These are phyloP conservation scores for Drosophila paranaensis DNA, from an alignment of 2,888 invertebrate genomes.

Conservation along the genomic window DNA sequence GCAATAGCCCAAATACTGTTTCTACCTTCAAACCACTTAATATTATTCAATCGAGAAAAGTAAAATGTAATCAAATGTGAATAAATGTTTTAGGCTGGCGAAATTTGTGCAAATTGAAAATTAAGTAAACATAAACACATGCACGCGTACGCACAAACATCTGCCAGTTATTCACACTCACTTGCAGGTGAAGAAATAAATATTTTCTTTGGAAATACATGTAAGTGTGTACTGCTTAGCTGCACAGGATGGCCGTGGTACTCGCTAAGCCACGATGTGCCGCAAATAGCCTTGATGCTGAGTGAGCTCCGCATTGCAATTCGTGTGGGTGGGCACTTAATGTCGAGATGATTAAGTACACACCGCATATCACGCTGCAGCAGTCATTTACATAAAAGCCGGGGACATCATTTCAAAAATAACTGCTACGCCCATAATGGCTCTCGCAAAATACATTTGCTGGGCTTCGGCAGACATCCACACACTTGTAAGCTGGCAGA, in stretches of 20 bases:
- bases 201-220: neutral
- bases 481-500: slow-evolving; percentile 14
- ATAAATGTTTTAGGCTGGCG: neutral
- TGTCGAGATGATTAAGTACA: slow-evolving; percentile 72
- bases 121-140: slow-evolving; percentile 17
- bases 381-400: slow-evolving; percentile 65
- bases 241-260: neutral
- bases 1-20: neutral
- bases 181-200: slow-evolving; percentile 18
- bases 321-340: slow-evolving; percentile 53
- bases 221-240: neutral
- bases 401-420: slow-evolving; percentile 47
- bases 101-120: slow-evolving; percentile 14
- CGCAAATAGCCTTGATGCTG: slow-evolving; percentile 31
- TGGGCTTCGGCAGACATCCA: slow-evolving; percentile 23
- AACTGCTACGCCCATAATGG: slow-evolving; percentile 43
- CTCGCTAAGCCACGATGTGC: slow-evolving; percentile 8
- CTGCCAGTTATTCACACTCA: slow-evolving; percentile 16
- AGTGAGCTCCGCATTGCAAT: slow-evolving; percentile 47
- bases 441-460: slow-evolving; percentile 34
- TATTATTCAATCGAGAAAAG: slow-evolving; percentile 1
- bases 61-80: slow-evolving; percentile 11
- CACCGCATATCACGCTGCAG: slow-evolving; percentile 59
- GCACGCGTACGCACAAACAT: neutral
- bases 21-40: neutral